Percentiles rank a stretch among this genome's conserved stretches.
These are phyloP conservation scores for Pollenia angustigena DNA, from an alignment of 2,888 invertebrate genomes.

Conservation along the genomic window DNA sequence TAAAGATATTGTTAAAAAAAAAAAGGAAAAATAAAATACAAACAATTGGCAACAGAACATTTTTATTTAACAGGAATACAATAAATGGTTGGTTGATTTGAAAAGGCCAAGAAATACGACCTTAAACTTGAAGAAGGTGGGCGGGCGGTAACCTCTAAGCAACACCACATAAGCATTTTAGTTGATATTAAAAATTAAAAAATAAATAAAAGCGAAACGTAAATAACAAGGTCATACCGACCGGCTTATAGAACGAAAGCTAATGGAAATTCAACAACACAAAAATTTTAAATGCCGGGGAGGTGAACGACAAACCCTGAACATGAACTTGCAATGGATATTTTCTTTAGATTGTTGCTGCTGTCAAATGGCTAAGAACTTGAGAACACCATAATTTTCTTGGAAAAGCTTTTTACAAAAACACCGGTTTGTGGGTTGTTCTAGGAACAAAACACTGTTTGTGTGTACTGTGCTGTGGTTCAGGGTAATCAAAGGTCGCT, in stretches of 20 bases:
- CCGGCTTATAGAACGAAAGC: conserved; percentile 41
- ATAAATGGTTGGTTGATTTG: background rate
- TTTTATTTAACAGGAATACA: background rate
- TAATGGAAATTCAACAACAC: conserved; percentile 40
- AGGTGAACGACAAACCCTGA: conserved; percentile 78
- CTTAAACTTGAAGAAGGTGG: background rate
- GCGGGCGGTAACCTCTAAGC: background rate
- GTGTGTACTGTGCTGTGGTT: conserved; percentile 2
- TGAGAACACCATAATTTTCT: conserved; percentile 4
- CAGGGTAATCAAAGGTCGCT: conserved; percentile 54
- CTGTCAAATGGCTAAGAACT: conserved; percentile 48
- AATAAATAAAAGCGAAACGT: conserved; percentile 26
- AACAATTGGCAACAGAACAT: conserved; percentile 26
- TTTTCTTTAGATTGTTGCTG: conserved; percentile 21
- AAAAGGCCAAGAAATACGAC: background rate
- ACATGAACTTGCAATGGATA: conserved; percentile 78
- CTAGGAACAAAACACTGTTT: background rate
- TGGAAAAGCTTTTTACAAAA: conserved; percentile 1
- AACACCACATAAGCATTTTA: conserved; percentile 15
- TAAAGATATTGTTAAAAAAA: conserved; percentile 13
- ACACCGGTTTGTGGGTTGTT: conserved; percentile 22
- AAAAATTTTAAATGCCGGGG: conserved; percentile 68
- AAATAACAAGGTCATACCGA: conserved; percentile 65
- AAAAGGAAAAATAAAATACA: conserved; percentile 10
- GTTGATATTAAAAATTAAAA: conserved; percentile 28